Percentiles rank a stretch among this genome's conserved stretches.
Evolutionary conservation across 1,140 invertebrate genomes (phyloP).

Genomic region (Macrosteles quadrilineatus): DNA sequence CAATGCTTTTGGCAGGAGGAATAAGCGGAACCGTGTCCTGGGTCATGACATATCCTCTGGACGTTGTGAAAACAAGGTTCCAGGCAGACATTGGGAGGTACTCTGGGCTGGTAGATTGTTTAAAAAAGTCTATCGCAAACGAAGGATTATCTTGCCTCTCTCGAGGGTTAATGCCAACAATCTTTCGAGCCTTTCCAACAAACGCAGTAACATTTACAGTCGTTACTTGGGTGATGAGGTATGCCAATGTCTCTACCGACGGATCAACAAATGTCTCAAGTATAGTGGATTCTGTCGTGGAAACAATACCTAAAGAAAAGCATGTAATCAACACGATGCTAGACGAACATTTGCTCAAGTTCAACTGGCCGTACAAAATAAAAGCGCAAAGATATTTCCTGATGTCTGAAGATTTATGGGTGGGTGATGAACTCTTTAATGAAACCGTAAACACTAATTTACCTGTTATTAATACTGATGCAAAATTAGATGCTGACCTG

Average conservation of each 20-base stretch:
- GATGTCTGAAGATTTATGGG: neutral
- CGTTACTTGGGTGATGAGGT: slow-evolving; percentile 71
- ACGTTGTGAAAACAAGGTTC: slow-evolving; percentile 86
- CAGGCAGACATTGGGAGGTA: slow-evolving; percentile 74
- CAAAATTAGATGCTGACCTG: too few relatives aligned
- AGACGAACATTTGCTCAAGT: neutral
- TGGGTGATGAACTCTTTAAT: neutral
- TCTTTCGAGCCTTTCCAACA: slow-evolving; percentile 86
- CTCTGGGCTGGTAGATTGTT: slow-evolving; percentile 68
- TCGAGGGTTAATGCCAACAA: slow-evolving; percentile 71
- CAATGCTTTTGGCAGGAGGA: slow-evolving; percentile 76
- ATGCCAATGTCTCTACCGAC: slow-evolving; percentile 35
- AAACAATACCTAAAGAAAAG: neutral
- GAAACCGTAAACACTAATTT: too few relatives aligned
- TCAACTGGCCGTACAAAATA: neutral
- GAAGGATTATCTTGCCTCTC: slow-evolving; percentile 71
- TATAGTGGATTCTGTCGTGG: neutral
- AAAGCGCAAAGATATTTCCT: neutral
- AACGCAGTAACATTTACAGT: slow-evolving; percentile 89
- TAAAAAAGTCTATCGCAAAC: slow-evolving; percentile 61
- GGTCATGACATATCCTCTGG: slow-evolving; percentile 83
- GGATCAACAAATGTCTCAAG: slow-evolving; percentile 6
- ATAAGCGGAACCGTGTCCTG: slow-evolving; percentile 82
- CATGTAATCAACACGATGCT: neutral
- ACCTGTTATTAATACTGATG: too few relatives aligned